Evolutionary conservation across 2,888 invertebrate species (phyloP).

Genomic region (Acrocera orbiculus): DNA sequence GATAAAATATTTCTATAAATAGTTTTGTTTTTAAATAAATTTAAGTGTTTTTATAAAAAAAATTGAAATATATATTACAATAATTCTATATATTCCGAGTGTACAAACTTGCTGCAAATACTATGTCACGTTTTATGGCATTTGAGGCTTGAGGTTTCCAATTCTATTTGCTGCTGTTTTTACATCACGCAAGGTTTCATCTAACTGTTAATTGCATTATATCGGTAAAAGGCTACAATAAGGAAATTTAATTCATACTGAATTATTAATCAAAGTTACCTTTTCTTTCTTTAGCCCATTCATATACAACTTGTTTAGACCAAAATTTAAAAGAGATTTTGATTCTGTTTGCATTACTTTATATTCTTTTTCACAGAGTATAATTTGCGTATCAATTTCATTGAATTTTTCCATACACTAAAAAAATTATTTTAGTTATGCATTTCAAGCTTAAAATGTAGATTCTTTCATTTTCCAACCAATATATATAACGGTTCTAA

Average conservation of each 20-base stretch:
- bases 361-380: constrained; percentile 38
- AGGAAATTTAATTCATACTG: constrained; percentile 12
- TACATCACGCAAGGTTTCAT: constrained; percentile 77
- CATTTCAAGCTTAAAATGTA: too few species aligned
- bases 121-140: constrained; percentile 90
- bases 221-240: constrained; percentile 84
- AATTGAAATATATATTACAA: too few species aligned
- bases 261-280: constrained; percentile 31
- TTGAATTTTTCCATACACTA: constrained; percentile 57
- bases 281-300: constrained; percentile 89
- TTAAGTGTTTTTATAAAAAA: too few species aligned
- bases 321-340: constrained; percentile 63
- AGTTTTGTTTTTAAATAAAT: too few species aligned
- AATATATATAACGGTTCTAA: too few species aligned
- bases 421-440: constrained; percentile 10
- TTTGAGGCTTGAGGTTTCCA: constrained; percentile 83
- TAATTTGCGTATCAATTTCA: constrained; percentile 48
- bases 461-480: too few species aligned
- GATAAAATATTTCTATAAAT: too few species aligned
- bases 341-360: constrained; percentile 25
- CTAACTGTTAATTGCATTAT: constrained; percentile 84
- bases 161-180: constrained; percentile 84
- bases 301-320: constrained; percentile 82
- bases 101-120: constrained; percentile 93
- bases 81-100: too few species aligned